Evolutionary conservation across 2,888 invertebrate genomes (phyloP), one percentile per base, ranked within the genome.

Genomic region (Erynnis tages): DNA sequence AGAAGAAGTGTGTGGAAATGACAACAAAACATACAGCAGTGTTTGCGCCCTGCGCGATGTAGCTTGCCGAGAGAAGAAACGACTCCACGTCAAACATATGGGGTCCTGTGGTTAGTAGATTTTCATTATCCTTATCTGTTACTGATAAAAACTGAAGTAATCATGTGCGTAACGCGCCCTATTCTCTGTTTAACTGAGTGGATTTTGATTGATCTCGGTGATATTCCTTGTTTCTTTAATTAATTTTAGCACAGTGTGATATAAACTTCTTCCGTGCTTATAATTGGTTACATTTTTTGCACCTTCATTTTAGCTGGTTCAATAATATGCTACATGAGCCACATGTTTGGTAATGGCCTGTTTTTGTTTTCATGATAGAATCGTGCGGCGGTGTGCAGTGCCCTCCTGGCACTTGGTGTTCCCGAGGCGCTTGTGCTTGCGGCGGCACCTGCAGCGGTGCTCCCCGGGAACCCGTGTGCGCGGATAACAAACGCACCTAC

Each of bases 391-490:
- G 92, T 61, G 92, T 96, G 34, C 91, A 93, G 67, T 97, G 97
- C 77, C 93, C 94, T 61, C 91, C 92, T 66, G 96, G 96, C 8
- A 95, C 94, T 27, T 93, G 93, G 70, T 97, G 97, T 76, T 93
- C 95, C 58, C 94, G 94, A 29, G 97, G 97, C 1, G 90, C 92
- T 34, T 97, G 97, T 82, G 92, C 96, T 6, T 97, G 97, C 76
- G 94, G 95, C 0, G 92, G 93, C 46, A 91, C 92, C 58, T 97
- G 97, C 82, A 91, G 91, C 1, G 91, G 90, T 48, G 90, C 89
- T 7, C 90, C 90, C 7, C 89, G 91, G 16, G 94, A 95, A 67
- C 93, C 94, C 1, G 95, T 97, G 11, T 97, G 97, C 76, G 94
- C 94, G 34, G 94, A 92, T 69, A 93, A 94, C 69, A 91, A 92